Evolutionary conservation across 2,888 invertebrate species (phyloP).

Genomic region (Saturnia pavonia): DNA sequence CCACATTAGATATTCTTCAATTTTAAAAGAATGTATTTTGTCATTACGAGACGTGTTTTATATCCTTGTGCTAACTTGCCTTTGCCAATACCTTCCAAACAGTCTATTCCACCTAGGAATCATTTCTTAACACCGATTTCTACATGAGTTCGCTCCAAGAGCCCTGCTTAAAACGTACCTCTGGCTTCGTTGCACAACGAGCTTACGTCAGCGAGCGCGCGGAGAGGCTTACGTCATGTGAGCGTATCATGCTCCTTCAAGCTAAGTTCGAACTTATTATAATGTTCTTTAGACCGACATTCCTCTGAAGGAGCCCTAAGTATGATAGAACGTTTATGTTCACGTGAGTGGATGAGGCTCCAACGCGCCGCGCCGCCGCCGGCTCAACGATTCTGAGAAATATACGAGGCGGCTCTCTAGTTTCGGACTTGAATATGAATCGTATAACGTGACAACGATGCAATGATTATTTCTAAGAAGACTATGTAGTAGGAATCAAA

Average conservation of each 20-base stretch:
- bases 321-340: constrained; percentile 79
- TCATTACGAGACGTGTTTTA: not conserved
- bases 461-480: constrained; percentile 51
- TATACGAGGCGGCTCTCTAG: constrained; percentile 73
- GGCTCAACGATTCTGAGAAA: constrained; percentile 80
- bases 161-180: constrained; percentile 76
- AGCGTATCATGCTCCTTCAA: constrained; percentile 57
- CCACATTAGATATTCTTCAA: not conserved
- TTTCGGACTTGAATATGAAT: constrained; percentile 77
- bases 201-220: constrained; percentile 80
- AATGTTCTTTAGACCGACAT: constrained; percentile 50
- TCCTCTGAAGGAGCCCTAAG: constrained; percentile 50
- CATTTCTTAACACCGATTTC: constrained; percentile 77
- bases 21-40: not conserved
- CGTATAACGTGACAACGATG: constrained; percentile 56
- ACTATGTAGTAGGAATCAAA: constrained; percentile 27
- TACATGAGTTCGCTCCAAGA: constrained; percentile 75
- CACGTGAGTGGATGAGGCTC: constrained; percentile 81
- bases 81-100: constrained; percentile 30
- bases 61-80: not conserved
- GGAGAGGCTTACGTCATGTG: constrained; percentile 79
- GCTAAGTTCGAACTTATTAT: constrained; percentile 62
- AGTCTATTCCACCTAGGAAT: constrained; percentile 63
- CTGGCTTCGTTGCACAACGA: constrained; percentile 79
- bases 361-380: constrained; percentile 68